A percentile compares a stretch with the other conserved stretches of the same genome.
phyloP scores from a whole-genome alignment of 2,797 vertebrate genomes.

The Rhadinocentrus ornatus region DNA sequence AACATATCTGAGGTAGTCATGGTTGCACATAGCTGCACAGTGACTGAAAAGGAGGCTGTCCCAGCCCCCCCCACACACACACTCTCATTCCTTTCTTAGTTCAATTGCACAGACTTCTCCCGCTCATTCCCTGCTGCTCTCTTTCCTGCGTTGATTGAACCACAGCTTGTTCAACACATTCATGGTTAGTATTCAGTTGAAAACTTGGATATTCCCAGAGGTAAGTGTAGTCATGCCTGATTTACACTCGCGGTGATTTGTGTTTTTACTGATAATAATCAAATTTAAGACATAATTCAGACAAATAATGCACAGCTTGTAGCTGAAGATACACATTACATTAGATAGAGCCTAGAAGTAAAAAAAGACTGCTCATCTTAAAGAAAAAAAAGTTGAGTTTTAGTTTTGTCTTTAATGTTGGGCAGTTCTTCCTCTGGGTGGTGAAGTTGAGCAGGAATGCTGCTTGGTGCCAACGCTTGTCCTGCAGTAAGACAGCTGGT shows the following conservation, averaged over 20 bases:
- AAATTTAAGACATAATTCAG: neutral
- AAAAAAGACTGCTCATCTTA: neutral
- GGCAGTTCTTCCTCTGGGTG: conserved; percentile 27
- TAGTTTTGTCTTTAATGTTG: conserved; percentile 1
- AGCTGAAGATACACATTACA: neutral
- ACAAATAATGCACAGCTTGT: neutral
- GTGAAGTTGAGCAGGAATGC: conserved; percentile 55
- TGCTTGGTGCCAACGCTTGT: conserved; percentile 40
- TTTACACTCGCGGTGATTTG: neutral
- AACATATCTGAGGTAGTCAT: conserved; percentile 81
- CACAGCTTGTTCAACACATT: conserved; percentile 9
- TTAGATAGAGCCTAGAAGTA: neutral
- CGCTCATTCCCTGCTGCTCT: conserved; percentile 50
- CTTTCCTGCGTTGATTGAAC: conserved; percentile 39
- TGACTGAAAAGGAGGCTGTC: conserved; percentile 58
- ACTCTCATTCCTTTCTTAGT: conserved; percentile 15
- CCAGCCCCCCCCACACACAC: conserved; percentile 34
- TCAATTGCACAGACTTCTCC: conserved; percentile 42
- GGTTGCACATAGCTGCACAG: conserved; percentile 76
- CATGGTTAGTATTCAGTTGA: conserved; percentile 5
- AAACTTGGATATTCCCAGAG: neutral
- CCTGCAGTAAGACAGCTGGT: conserved; percentile 70
- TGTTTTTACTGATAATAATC: neutral
- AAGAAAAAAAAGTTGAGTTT: conserved; percentile 7
- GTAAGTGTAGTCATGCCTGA: conserved; percentile 47